These are phyloP conservation scores for Platorchestia sp. DNA, from an alignment of 1,140 invertebrate genomes.

Conservation along the genomic window DNA sequence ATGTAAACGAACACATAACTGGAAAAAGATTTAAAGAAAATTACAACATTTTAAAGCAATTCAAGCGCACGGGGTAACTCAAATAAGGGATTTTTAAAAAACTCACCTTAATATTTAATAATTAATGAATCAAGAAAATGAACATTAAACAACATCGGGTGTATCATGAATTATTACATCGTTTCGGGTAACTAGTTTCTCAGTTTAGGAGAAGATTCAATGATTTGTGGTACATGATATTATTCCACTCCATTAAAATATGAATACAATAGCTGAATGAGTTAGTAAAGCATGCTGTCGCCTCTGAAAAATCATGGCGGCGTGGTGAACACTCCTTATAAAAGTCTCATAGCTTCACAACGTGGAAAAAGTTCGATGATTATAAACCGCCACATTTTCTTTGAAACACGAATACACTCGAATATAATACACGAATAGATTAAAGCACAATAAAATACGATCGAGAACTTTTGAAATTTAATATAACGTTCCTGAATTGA, in stretches of 20 bases:
- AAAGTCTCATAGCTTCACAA: neutral
- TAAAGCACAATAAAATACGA: too few species aligned
- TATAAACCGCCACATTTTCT: neutral
- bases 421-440: neutral
- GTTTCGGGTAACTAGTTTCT: too few species aligned
- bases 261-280: too few species aligned
- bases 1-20: neutral
- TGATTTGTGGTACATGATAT: too few species aligned
- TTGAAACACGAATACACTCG: neutral
- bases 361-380: neutral
- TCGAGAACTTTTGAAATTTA: neutral
- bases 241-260: too few species aligned
- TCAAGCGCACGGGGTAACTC: neutral
- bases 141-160: too few species aligned
- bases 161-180: too few species aligned
- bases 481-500: neutral
- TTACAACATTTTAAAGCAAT: neutral
- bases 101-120: too few species aligned
- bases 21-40: neutral
- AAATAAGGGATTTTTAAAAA: neutral
- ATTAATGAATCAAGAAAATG: too few species aligned
- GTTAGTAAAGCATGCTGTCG: too few species aligned
- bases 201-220: too few species aligned
- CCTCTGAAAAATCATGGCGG: too few species aligned
- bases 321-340: neutral